Evolutionary conservation across 2,888 invertebrate species (phyloP).

Genomic region (Heliconius charithonia): DNA sequence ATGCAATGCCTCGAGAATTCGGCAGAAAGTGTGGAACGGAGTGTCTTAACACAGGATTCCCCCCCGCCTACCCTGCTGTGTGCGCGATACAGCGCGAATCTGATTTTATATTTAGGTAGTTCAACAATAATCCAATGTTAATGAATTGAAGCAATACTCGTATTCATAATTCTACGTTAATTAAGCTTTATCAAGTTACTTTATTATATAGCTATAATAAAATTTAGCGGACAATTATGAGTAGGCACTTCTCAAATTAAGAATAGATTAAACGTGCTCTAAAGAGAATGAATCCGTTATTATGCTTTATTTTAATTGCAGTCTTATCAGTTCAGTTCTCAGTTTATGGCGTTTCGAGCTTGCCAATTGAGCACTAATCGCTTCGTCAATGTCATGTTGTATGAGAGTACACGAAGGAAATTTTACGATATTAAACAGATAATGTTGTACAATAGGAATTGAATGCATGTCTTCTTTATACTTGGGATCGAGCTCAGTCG

Average conservation of each 20-base stretch:
- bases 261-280: not conserved
- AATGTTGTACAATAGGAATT: not conserved
- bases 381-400: too few relatives aligned
- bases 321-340: not conserved
- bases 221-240: not conserved
- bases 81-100: too few relatives aligned
- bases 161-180: conserved; percentile 3
- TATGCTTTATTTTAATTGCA: conserved; percentile 1
- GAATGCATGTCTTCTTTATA: too few relatives aligned
- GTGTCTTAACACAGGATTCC: too few relatives aligned
- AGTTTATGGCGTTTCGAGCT: too few relatives aligned
- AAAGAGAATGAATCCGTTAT: not conserved
- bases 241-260: not conserved
- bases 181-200: conserved; percentile 5
- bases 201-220: conserved; percentile 8
- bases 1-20: too few relatives aligned
- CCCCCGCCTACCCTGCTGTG: too few relatives aligned
- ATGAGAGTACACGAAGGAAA: too few relatives aligned
- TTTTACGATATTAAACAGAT: not conserved
- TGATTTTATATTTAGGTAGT: not conserved
- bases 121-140: not conserved
- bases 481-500: too few relatives aligned
- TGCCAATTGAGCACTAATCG: too few relatives aligned
- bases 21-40: too few relatives aligned
- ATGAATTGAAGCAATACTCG: not conserved